Percentiles rank a stretch among this genome's conserved stretches.
Conservation (phyloP, 2,797 vertebrate species). For the Cynopterus sphinx region DNA sequence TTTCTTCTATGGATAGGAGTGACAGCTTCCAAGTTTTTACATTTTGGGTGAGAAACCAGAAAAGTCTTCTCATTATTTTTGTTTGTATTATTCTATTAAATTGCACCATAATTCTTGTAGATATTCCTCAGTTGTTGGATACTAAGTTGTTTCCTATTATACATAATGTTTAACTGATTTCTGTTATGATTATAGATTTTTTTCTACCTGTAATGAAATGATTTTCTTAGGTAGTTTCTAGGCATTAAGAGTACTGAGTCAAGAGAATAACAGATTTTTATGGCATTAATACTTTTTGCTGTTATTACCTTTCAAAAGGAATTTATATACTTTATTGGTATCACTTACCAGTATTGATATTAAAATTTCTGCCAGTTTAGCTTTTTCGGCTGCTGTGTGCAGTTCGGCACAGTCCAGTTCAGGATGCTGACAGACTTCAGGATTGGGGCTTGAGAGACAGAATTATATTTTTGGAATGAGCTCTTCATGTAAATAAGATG, state of each 20-base stretch:
- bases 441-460: no score
- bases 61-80: neutral
- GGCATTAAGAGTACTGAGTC: neutral
- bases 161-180: neutral
- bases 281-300: neutral
- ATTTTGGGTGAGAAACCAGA: neutral
- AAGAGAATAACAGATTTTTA: neutral
- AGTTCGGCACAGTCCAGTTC: no score
- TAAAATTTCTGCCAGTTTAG: neutral
- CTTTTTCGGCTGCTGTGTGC: no score
- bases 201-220: neutral
- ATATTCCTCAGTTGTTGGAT: neutral
- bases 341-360: neutral
- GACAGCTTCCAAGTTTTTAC: neutral
- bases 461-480: no score
- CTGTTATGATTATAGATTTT: neutral
- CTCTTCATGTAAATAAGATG: no score
- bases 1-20: neutral
- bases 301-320: neutral
- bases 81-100: neutral
- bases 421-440: no score
- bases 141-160: neutral
- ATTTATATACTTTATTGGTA: neutral
- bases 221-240: neutral
- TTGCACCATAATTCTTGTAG: neutral